phyloP scores from a whole-genome alignment of 1,140 invertebrate genomes.

The Rhopalosiphum padi region DNA sequence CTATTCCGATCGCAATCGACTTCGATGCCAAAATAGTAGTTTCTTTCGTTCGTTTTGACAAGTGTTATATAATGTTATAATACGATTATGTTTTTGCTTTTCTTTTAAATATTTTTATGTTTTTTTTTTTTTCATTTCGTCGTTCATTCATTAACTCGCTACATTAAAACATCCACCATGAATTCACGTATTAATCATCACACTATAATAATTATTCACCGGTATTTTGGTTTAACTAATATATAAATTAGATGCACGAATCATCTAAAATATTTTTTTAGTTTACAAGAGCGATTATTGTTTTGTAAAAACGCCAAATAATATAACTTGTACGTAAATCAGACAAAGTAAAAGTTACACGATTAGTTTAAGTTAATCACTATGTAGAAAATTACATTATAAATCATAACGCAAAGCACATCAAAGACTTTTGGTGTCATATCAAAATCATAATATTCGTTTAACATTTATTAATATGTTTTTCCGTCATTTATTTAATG shows the following conservation, averaged over 20 bases:
- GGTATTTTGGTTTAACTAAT: not conserved
- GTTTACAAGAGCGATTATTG: not conserved
- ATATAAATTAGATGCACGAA: not conserved
- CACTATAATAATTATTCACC: not conserved
- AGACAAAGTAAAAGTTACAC: not conserved
- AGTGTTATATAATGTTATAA: not conserved
- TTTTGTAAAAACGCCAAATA: slow-evolving; percentile 37
- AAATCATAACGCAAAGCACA: slow-evolving; percentile 20
- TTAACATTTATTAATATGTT: slow-evolving; percentile 27
- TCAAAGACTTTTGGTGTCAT: slow-evolving; percentile 16
- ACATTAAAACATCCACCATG: not conserved
- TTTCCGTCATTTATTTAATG: not conserved
- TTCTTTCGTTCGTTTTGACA: not conserved
- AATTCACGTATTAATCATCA: not conserved
- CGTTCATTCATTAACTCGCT: not conserved
- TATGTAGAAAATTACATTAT: slow-evolving; percentile 10
- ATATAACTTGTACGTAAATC: not conserved
- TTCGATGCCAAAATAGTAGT: not conserved
- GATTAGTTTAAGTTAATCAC: slow-evolving; percentile 45
- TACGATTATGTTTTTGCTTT: not conserved
- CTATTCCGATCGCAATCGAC: not conserved
- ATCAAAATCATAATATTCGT: slow-evolving; percentile 44
- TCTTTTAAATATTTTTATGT: not conserved
- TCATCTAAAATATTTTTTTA: not conserved
- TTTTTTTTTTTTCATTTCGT: not conserved